Base-by-base conservation (phyloP, 2,113 vertebrate species). In the Acrocephalus kingi region DNA sequence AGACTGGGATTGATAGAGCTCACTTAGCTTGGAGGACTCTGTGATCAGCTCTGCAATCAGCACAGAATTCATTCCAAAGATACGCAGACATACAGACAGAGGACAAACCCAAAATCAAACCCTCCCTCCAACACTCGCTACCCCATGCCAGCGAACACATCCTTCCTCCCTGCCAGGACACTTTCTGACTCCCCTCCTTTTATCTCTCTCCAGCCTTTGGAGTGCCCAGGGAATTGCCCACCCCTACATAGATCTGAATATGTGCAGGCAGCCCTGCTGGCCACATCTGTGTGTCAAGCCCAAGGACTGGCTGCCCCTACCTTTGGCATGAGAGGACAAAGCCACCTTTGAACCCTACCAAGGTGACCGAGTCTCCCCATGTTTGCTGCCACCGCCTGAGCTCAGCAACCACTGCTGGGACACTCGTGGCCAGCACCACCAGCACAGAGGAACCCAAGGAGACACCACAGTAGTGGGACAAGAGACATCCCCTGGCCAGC, bases 121-220 rank as follows among this genome's bases (percentile, higher is more conserved):
- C 23, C 48, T 58, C 24, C 48, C 72, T 67, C 52, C 68, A 67
- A 8, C 25, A 17, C 46, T 84, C 0, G 0, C 41, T 35, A 3
- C 33, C 16, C 52, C 21, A 3, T 2, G 4, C 18, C 46, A 20
- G 16, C 0, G 0, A 69, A 55, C 24, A 46, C 1, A 3, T 17
- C 17, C 23, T 46, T 92, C 28, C 58, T 67, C 30, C 58, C 25
- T 0, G 0, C 27, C 2, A 1, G 49, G 77, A 78, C 69, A 61
- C 41, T 46, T 46, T 22, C 10, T 31, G 33, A 13, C 39, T 66
- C n/a, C 31, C 14, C 27, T 22, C 6, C 25, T 59, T 31, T 21
- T 16, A 64, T 12, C 75, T 61, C 61, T 18, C 22, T 33, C 25
- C 54, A 41, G 8, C 41, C 51, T 81, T 22, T 17, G 69, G 30